A percentile compares a stretch with the other conserved stretches of the same genome.
Conservation (phyloP, 2,113 vertebrate genomes). For the Plestiodon gilberti region DNA sequence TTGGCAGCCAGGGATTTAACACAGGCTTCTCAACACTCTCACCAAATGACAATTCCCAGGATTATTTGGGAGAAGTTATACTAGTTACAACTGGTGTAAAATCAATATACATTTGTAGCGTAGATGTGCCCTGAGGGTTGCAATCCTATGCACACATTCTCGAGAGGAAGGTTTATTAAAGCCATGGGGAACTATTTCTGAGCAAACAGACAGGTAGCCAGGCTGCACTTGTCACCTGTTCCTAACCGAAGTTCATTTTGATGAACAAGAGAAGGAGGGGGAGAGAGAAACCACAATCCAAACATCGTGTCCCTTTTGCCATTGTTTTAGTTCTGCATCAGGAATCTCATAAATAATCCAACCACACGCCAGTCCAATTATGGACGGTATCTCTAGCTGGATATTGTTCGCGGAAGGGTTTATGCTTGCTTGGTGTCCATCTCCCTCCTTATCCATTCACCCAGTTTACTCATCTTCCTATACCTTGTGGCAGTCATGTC, state of each 20-base stretch:
- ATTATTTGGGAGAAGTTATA: not conserved
- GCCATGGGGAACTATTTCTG: not conserved
- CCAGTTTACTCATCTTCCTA: not conserved
- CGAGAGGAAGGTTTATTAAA: not conserved
- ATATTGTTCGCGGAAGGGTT: slow-evolving; percentile 1
- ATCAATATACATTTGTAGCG: not conserved
- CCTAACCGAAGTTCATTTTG: not conserved
- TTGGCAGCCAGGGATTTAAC: not conserved
- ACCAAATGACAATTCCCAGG: not conserved
- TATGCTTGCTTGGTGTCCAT: not conserved
- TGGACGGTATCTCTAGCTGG: not conserved
- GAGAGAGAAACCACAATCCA: not conserved
- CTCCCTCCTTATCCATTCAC: not conserved
- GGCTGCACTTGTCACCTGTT: not conserved
- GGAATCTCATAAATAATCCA: slow-evolving; percentile 6
- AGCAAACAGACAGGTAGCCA: not conserved
- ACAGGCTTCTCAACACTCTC: not conserved
- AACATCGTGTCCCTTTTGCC: not conserved
- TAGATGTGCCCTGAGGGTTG: not conserved
- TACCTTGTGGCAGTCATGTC: not conserved
- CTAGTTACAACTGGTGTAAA: not conserved
- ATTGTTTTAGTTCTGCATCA: slow-evolving; percentile 4
- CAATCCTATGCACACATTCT: not conserved
- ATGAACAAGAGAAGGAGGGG: not conserved
- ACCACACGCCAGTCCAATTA: not conserved